These are phyloP conservation scores for Myopa tessellatipennis DNA, from an alignment of 2,888 invertebrate species.

Conservation along the genomic window DNA sequence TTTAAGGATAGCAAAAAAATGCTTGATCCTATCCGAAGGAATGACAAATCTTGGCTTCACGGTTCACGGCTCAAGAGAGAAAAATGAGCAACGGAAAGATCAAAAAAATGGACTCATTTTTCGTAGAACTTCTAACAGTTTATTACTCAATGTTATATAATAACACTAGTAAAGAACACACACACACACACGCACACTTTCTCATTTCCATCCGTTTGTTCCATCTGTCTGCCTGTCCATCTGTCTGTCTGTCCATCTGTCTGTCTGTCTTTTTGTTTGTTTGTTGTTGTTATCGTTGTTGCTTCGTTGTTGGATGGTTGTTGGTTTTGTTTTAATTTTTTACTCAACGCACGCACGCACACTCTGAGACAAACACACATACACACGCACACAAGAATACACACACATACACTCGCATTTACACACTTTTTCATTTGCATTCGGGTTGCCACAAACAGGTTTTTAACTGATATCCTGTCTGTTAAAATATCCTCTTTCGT, in stretches of 20 bases:
- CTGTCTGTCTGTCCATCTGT: neutral
- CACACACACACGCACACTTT: neutral
- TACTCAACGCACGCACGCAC: neutral
- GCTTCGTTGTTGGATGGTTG: too few species aligned
- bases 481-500: constrained; percentile 38
- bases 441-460: constrained; percentile 48
- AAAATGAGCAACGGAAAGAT: too few species aligned
- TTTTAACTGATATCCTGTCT: constrained; percentile 49
- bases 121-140: neutral
- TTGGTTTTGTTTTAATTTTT: too few species aligned
- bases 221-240: neutral
- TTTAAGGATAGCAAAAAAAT: neutral
- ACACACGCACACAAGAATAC: constrained; percentile 21
- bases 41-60: neutral
- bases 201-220: neutral
- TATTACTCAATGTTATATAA: neutral
- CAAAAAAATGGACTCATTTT: neutral
- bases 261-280: too few species aligned
- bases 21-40: neutral
- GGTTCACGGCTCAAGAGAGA: too few species aligned
- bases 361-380: neutral
- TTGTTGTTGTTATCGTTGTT: too few species aligned
- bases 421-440: neutral
- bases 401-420: constrained; percentile 3
- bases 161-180: neutral